Percentiles rank a stretch among this genome's conserved stretches.
Evolutionary conservation across 2,797 vertebrate genomes (phyloP).

Genomic region (Ciconia nigra): DNA sequence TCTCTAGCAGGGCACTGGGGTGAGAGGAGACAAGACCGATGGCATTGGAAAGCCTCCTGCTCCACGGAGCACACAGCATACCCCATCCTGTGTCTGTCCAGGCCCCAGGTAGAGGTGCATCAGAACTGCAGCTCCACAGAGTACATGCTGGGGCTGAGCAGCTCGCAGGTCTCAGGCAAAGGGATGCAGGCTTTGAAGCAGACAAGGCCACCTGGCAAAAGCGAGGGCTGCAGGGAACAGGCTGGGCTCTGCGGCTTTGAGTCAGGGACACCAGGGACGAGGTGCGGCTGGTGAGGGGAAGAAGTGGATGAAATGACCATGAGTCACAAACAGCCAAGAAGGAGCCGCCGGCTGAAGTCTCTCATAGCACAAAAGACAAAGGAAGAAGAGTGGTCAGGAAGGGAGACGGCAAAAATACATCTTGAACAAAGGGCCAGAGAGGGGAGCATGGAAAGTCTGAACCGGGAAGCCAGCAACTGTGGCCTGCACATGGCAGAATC

Average conservation of each 20-base stretch:
- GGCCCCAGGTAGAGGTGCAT: neutral
- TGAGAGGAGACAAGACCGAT: rapidly evolving
- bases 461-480: neutral
- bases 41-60: neutral
- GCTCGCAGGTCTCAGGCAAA: rapidly evolving
- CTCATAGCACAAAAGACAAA: neutral
- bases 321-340: neutral
- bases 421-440: neutral
- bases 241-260: neutral
- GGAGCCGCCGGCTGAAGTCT: neutral
- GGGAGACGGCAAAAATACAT: neutral
- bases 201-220: neutral
- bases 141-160: rapidly evolving
- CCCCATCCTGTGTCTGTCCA: neutral
- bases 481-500: neutral
- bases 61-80: rapidly evolving
- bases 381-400: neutral
- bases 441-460: neutral
- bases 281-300: neutral
- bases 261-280: neutral
- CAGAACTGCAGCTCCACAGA: neutral
- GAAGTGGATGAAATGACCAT: neutral
- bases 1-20: neutral
- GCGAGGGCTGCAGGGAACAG: neutral
- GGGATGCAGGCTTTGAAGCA: neutral